Evolutionary conservation across 2,888 invertebrate species (phyloP), one percentile per base, ranked within the genome.

Genomic region (Hemicrepidius hirtus): DNA sequence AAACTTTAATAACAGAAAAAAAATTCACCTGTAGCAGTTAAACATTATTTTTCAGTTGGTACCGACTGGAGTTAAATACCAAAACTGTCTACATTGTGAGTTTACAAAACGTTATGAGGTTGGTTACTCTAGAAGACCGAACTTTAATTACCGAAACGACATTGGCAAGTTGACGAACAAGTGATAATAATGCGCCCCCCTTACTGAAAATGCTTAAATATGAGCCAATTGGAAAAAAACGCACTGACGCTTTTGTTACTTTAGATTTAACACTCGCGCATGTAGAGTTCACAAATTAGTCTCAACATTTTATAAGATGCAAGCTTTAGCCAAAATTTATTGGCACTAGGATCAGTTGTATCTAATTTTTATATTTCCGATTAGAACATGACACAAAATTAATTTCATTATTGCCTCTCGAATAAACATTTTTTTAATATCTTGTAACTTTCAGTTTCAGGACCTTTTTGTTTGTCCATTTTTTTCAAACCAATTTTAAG

Each of bases 311-410:
- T 46, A 44, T 49, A 1, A 9, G 53, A 9, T 53, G 28, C n/a
- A 12, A 24, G 53, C 53, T 53, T 53, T 28, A 1, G 53, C 53
- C 53, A 53, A 53, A 53, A 53, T 28, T 53, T 53, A 53, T 53
- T 53, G 53, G 53, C 53, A 53, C 53, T 4, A 16, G 20, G 4
- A 10, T 2, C 6, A 24, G 2, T 20, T 24, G 24, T 7, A n/a
- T 12, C 24, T 10, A 20, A 24, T 24, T 46, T 46, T 46, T n/a
- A 4, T 13, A 4, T 49, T 9, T 6, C n/a, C 13, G 41, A 2
- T 16, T 16, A 41, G n/a, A 41, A 41, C 4, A 32, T 32, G 7
- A 9, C 9, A 32, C 9, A 9, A 1, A 32, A 32, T 32, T 32
- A 32, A 32, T 32, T 9, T n/a, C n/a, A n/a, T n/a, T n/a, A n/a